A percentile compares a stretch with the other conserved stretches of the same genome.
phyloP scores from a whole-genome alignment of 2,113 vertebrate species.

The Anarhynchus alexandrinus region DNA sequence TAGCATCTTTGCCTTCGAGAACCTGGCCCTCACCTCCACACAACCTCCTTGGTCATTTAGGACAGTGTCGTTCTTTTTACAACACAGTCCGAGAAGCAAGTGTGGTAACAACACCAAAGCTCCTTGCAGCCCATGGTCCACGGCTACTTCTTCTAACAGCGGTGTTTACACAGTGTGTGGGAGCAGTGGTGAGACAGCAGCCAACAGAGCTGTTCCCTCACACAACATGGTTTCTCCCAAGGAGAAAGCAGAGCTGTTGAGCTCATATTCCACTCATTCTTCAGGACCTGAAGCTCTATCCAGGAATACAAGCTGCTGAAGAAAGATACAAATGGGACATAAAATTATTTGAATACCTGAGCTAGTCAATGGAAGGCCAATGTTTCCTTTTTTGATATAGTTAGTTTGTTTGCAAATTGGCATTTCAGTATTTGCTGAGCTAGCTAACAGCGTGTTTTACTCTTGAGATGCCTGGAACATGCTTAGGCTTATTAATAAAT shows the following conservation, averaged over 20 bases:
- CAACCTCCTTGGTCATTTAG: neutral
- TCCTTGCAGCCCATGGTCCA: neutral
- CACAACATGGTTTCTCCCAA: neutral
- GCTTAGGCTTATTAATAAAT: conserved; percentile 1
- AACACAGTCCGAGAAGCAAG: neutral
- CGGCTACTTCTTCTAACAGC: neutral
- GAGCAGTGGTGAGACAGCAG: neutral
- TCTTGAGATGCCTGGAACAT: neutral
- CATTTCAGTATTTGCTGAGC: neutral
- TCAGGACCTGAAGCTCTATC: neutral
- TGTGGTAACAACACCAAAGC: neutral
- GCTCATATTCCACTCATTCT: neutral
- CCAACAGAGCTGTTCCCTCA: neutral
- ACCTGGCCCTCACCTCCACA: neutral
- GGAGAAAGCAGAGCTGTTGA: neutral
- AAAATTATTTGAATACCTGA: neutral
- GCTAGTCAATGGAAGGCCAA: neutral
- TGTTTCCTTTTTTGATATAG: neutral
- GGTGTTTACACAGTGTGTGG: neutral
- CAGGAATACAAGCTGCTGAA: neutral
- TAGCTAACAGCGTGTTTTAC: neutral
- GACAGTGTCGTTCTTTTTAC: neutral
- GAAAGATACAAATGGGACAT: neutral
- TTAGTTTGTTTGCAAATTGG: neutral
- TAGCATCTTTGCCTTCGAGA: neutral